phyloP scores from a whole-genome alignment of 2,797 vertebrate genomes.

The Prunella strophiata region DNA sequence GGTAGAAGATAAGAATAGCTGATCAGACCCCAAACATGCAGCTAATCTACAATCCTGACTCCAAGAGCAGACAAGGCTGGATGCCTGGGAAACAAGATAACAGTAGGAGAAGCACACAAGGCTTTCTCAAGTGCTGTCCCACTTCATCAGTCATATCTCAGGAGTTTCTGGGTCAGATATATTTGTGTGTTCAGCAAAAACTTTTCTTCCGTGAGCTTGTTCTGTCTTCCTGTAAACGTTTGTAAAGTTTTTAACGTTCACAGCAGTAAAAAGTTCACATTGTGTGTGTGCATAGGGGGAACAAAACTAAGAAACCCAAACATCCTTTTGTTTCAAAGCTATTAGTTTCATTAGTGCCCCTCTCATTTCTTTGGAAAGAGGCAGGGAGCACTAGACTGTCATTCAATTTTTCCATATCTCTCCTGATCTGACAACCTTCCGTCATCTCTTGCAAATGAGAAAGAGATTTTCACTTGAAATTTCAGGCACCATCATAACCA shows the following conservation, averaged over 20 bases:
- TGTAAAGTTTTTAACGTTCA: not conserved
- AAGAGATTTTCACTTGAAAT: not conserved
- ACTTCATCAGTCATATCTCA: not conserved
- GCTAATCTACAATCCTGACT: not conserved
- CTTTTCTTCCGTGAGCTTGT: not conserved
- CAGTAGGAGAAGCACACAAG: not conserved
- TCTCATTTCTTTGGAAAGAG: not conserved
- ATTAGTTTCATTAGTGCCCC: not conserved
- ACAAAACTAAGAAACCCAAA: not conserved
- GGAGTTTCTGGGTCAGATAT: not conserved
- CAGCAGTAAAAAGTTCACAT: not conserved
- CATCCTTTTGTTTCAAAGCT: not conserved
- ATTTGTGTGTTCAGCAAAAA: not conserved
- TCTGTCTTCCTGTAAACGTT: not conserved
- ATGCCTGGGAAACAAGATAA: not conserved
- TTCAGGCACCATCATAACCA: not conserved
- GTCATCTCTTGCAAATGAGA: not conserved
- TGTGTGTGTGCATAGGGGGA: not conserved
- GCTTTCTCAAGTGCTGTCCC: not conserved
- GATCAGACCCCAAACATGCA: not conserved
- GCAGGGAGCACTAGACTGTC: not conserved
- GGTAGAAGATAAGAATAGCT: not conserved
- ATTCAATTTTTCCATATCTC: not conserved
- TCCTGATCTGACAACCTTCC: not conserved
- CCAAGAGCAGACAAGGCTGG: not conserved